Evolutionary conservation across 2,888 invertebrate species (phyloP), one percentile per base, ranked within the genome.

Genomic region (Saturnia japonica): DNA sequence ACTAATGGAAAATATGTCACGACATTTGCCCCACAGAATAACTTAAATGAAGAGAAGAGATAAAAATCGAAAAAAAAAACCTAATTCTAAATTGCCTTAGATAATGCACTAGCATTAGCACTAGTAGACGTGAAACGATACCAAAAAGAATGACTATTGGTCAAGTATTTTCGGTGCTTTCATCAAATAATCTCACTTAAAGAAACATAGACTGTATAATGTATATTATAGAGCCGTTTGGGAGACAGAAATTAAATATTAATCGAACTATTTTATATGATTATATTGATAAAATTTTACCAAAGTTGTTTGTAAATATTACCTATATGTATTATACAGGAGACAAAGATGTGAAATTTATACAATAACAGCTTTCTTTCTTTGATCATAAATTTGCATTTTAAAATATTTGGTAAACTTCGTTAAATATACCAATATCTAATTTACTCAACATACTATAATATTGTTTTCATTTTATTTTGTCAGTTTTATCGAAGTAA

Each of bases 141-240:
- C 67, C 75, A 77, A 73, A 80, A 74, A 69, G 69, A 34, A 75
- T 73, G 72, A 75, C 80, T 81, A 77, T 82, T 82, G 83, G 82
- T 84, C 82, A 82, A 83, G 85, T 73, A 78, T 76, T 78, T 78
- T 76, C 73, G 73, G 80, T 77, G 76, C 77, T 80, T 81, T 80
- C 82, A 81, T 78, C 74, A 78, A 81, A 81, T 75, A 77, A 78
- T 76, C 74, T 72, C 74, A 76, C 64, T 51, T 34, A 14, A 64
- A 64, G 1, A 25, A 57, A 25, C 40, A 62, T 62, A 25, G n/a
- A 54, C n/a, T 11, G 22, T 47, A 28, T 47, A 40, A 8, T n/a
- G 22, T n/a, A 47, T 45, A 45, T n/a, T 34, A 8, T 34, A 40
- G 47, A 25, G 57, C 1, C 12, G 14, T 25, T 22, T 8, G 54